phyloP scores from a whole-genome alignment of 2,113 vertebrate species.

The Lophura nycthemera region DNA sequence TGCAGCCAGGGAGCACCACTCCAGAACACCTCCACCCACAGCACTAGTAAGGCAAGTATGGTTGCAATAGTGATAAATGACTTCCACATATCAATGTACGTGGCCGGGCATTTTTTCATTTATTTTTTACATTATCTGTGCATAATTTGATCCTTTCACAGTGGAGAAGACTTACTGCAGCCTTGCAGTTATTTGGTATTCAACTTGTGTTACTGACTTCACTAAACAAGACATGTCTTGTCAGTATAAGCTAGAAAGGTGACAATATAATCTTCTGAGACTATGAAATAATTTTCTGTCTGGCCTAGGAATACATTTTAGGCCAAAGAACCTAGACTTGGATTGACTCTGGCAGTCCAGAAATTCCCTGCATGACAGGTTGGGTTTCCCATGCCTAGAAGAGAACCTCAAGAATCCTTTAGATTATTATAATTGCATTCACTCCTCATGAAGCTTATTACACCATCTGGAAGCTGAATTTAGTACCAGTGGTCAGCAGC shows the following conservation, averaged over 20 bases:
- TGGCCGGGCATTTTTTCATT: neutral
- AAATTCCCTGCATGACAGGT: neutral
- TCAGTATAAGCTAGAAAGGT: neutral
- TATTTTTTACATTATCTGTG: neutral
- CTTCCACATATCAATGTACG: accelerated
- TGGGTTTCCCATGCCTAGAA: neutral
- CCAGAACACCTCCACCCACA: neutral
- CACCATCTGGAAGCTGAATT: slow-evolving; percentile 13
- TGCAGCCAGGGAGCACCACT: neutral
- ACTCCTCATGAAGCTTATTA: neutral
- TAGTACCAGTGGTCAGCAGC: neutral
- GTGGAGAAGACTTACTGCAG: neutral
- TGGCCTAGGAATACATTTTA: neutral
- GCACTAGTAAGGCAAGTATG: neutral
- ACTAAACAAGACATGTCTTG: neutral
- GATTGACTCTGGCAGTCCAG: neutral
- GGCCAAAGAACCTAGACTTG: neutral
- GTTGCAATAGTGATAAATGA: neutral
- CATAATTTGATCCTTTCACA: neutral
- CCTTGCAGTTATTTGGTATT: neutral
- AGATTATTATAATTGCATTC: neutral
- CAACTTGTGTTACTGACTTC: neutral
- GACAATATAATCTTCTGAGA: neutral
- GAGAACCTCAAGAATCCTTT: neutral
- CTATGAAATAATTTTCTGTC: neutral